Percentiles rank a stretch among this genome's conserved stretches.
phyloP scores from a whole-genome alignment of 2,797 vertebrate genomes.

The Meriones psammophilus region DNA sequence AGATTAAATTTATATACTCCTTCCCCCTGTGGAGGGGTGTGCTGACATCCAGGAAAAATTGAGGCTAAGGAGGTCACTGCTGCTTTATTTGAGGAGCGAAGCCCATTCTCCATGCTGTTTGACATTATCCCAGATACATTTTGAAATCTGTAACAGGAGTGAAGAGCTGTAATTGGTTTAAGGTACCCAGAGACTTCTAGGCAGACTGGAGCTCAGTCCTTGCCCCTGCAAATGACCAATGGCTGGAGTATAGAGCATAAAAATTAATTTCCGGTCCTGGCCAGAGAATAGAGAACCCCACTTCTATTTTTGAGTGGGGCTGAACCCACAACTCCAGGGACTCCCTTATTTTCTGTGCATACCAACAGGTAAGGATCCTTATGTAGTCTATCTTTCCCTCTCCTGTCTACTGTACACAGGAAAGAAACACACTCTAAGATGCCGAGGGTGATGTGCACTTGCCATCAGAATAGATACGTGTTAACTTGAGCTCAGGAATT shows the following conservation, averaged over 20 bases:
- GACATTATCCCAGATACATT: constrained; percentile 79
- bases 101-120: constrained; percentile 65
- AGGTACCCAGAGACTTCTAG: constrained; percentile 74
- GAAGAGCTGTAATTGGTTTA: constrained; percentile 81
- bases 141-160: constrained; percentile 71
- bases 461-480: neutral
- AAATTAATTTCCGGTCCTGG: neutral
- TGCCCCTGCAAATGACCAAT: constrained; percentile 54
- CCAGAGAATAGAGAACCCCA: neutral
- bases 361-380: too few species aligned
- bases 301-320: neutral
- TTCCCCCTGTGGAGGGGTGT: constrained; percentile 64
- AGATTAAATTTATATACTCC: constrained; percentile 81
- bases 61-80: constrained; percentile 80
- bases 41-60: constrained; percentile 78
- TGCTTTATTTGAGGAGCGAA: constrained; percentile 70
- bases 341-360: neutral
- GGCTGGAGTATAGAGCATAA: neutral
- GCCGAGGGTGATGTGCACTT: constrained; percentile 9
- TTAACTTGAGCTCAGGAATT: constrained; percentile 1
- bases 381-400: neutral
- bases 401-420: neutral
- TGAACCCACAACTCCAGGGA: neutral
- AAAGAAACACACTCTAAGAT: neutral
- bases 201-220: neutral